Conservation (phyloP, 2,888 invertebrate genomes). For the Calliopum simillimum region DNA sequence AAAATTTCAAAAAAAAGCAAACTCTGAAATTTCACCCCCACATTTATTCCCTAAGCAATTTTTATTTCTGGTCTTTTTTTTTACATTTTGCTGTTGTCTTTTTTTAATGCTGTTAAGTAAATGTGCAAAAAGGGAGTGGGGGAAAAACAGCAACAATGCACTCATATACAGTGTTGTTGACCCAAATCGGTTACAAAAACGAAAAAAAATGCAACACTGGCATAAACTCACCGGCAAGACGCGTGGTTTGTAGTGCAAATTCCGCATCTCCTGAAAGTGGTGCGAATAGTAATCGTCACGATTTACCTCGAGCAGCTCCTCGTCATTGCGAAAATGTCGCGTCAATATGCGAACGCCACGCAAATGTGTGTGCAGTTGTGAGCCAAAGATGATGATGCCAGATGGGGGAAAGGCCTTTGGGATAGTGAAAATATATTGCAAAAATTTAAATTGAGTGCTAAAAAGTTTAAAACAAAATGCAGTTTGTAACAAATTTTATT, state of each 20-base stretch:
- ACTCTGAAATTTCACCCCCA: no score
- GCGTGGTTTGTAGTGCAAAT: conserved; percentile 81
- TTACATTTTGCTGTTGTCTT: no score
- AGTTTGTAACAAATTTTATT: conserved; percentile 17
- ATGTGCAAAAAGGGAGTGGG: no score
- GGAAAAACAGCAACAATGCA: no score
- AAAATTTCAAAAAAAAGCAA: no score
- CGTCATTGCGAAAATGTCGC: conserved; percentile 83
- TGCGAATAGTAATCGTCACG: conserved; percentile 95
- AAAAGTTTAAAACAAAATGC: conserved; percentile 29
- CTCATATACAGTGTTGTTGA: no score
- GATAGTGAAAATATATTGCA: background rate
- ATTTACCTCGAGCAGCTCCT: conserved; percentile 87
- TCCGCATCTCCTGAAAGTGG: conserved; percentile 97
- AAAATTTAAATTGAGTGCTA: background rate
- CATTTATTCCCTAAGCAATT: no score
- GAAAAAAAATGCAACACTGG: background rate
- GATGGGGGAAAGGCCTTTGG: conserved; percentile 78
- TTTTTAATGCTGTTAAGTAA: no score
- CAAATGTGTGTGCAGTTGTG: conserved; percentile 97
- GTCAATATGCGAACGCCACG: conserved; percentile 88
- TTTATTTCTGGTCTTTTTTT: no score
- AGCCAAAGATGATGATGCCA: conserved; percentile 93
- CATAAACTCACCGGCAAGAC: conserved; percentile 80
- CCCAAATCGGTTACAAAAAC: no score